Evolutionary conservation across 2,113 vertebrate species (phyloP), one percentile per base, ranked within the genome.

Genomic region (Nothocercus julius): DNA sequence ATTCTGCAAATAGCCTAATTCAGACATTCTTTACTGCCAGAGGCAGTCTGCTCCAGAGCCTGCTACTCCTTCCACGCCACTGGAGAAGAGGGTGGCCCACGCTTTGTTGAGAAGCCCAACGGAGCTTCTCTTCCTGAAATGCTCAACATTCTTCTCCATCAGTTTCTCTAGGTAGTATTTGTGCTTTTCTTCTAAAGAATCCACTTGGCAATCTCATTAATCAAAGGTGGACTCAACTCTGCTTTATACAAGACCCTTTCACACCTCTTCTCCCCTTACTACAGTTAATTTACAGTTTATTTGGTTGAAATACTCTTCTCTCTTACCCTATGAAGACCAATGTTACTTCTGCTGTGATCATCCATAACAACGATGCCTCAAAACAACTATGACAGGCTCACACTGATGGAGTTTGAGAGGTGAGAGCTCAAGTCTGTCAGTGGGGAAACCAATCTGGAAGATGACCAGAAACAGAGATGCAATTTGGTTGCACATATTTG

Each of bases 161-260:
- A 72, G 79, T 15, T 20, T 63, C 90, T 92, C 83, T 68, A 95
- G 82, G 80, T 78, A 70, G 64, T n/a, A 85, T 90, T 90, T 92
- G 67, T 95, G 64, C 82, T 90, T 78, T 90, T 93, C 68, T 96
- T 90, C 82, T 95, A 94, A 97, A 95, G 96, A 97, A 97, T 95
- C 93, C 88, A 86, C 74, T 81, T 84, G 81, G 90, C 87, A 92
- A 87, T 88, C 91, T 80, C 68, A 96, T 95, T 95, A 94, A 96
- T 93, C 93, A 95, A 91, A 93, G 78, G 45, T 73, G 5, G 82
- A 96, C 92, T 91, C 83, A 91, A 74, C 70, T 75, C 85, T 80
- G 68, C 92, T 77, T 89, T 89, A 90, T 92, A 85, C 62, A 89
- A 92, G 84, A 83, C 74, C 70, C 47, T 54, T 59, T 73, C 75